phyloP scores from a whole-genome alignment of 2,888 invertebrate species.

The Epinotia nisella region DNA sequence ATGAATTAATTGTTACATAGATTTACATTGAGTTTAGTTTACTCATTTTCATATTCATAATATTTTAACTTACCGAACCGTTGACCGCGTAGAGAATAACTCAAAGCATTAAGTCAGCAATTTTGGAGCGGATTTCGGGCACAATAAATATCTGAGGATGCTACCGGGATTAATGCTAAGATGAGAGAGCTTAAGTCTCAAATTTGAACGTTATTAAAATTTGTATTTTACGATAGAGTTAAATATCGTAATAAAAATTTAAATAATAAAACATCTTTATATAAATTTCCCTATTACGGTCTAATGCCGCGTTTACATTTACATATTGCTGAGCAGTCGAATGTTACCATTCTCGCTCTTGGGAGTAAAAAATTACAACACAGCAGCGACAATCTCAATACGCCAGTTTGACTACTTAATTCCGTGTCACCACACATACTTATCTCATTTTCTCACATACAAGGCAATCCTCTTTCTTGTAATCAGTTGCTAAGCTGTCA shows the following conservation, averaged over 20 bases:
- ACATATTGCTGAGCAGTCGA: background rate
- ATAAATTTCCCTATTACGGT: no score
- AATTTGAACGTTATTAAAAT: background rate
- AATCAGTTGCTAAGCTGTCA: conserved; percentile 20
- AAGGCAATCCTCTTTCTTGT: conserved; percentile 24
- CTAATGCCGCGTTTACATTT: background rate
- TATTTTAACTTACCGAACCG: no score
- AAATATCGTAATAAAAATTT: background rate
- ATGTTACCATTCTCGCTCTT: conserved; percentile 4
- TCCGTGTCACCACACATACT: background rate
- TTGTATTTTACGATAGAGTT: no score
- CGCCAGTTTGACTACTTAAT: background rate
- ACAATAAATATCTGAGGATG: no score
- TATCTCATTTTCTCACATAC: conserved; percentile 3
- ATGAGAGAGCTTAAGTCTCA: no score
- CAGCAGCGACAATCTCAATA: background rate
- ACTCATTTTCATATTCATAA: no score
- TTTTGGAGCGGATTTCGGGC: no score
- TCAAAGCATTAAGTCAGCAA: no score
- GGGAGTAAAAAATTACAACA: background rate
- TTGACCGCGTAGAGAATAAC: no score
- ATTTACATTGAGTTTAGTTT: no score
- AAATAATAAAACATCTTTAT: no score
- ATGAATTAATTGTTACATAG: background rate
- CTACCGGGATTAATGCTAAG: no score